Evolutionary conservation across 2,113 vertebrate genomes (phyloP).

Genomic region (Candoia aspera): DNA sequence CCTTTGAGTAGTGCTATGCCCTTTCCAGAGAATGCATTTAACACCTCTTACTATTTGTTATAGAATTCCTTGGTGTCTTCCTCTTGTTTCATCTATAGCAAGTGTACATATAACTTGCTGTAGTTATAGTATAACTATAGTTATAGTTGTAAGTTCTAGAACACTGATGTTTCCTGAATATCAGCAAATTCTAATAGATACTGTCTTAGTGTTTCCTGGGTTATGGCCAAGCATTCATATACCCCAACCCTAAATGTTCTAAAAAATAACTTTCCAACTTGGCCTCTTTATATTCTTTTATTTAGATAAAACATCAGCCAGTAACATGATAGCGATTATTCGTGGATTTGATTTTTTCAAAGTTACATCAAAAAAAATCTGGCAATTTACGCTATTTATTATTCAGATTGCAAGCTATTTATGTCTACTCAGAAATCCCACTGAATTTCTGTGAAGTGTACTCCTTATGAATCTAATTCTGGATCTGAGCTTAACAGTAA

Average conservation of each 20-base stretch:
- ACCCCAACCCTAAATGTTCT: conserved; percentile 48
- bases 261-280: conserved; percentile 28
- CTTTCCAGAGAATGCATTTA: not conserved
- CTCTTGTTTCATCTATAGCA: too few species aligned
- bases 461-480: not conserved
- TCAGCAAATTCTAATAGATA: too few species aligned
- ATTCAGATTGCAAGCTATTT: not conserved
- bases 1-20: not conserved
- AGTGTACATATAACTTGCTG: too few species aligned
- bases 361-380: conserved; percentile 32
- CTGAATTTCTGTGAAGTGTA: not conserved
- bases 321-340: conserved; percentile 21
- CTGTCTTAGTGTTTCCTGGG: too few species aligned
- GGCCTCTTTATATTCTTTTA: conserved; percentile 16
- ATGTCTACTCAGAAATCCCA: not conserved
- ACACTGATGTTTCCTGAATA: too few species aligned
- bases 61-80: not conserved
- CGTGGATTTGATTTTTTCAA: not conserved
- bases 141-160: too few species aligned
- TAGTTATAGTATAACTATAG: too few species aligned
- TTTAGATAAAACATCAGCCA: not conserved
- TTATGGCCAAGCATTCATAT: too few species aligned
- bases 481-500: not conserved
- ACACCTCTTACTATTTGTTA: not conserved
- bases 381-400: not conserved